Evolutionary conservation across 1,140 invertebrate species (phyloP).

Genomic region (Kradibia gibbosae): DNA sequence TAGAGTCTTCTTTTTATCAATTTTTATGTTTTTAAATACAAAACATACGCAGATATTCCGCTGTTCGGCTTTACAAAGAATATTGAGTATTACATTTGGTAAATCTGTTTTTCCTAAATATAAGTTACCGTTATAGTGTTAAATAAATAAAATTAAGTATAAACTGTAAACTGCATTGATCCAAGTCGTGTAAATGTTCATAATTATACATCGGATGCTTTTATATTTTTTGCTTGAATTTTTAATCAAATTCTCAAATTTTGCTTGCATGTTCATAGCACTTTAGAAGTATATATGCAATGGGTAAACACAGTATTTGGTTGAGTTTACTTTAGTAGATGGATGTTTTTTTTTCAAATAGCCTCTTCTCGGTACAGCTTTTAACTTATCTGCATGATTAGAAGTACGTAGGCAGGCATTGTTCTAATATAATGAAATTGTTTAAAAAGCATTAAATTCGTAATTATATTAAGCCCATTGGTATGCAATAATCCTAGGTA

Average conservation of each 20-base stretch:
- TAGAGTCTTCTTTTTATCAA: background rate
- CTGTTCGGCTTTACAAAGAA: too few species aligned
- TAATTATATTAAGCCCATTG: background rate
- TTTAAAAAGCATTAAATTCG: background rate
- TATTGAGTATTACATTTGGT: too few species aligned
- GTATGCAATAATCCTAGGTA: background rate
- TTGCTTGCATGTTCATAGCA: constrained; percentile 16
- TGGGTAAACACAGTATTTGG: background rate
- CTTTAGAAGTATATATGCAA: constrained; percentile 8
- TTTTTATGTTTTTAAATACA: too few species aligned
- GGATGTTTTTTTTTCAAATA: constrained; percentile 10
- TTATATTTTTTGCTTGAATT: background rate
- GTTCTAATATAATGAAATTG: background rate
- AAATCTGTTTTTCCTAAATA: too few species aligned
- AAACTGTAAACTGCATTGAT: background rate
- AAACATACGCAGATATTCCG: too few species aligned
- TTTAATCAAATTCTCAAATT: constrained; percentile 2
- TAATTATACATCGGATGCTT: background rate
- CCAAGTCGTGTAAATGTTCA: background rate
- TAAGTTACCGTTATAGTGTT: too few species aligned
- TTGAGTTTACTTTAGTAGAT: background rate
- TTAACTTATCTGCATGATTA: background rate
- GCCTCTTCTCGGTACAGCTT: background rate
- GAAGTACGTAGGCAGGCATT: background rate
- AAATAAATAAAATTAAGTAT: too few species aligned